Evolutionary conservation across 2,113 vertebrate species (phyloP), one percentile per base, ranked within the genome.

Genomic region (Antigone vipio): DNA sequence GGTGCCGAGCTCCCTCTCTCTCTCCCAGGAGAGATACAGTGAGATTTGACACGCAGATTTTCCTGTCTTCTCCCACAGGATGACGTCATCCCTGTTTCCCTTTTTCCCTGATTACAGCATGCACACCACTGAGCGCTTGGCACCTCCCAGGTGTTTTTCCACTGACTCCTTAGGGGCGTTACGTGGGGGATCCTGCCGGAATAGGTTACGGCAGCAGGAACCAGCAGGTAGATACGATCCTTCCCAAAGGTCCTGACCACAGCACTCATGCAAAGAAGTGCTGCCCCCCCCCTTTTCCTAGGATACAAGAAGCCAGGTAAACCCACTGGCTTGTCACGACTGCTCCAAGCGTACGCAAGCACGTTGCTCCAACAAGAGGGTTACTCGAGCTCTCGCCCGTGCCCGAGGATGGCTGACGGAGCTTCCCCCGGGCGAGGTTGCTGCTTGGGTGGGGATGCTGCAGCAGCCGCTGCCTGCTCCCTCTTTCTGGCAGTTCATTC

Each of bases 241-340:
- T 79, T 73, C 74, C 49, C 42, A 38, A 42, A 50, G 15, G 21
- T 15, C 11, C 15, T 1, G 24, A 32, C 23, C 16, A 5, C 26
- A 13, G 32, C 7, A 8, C 15, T 40, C 19, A 3, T 3, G 23
- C 17, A 52, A 53, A 69, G 24, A 18, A 24, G 17, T 2, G 12
- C 21, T 27, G 38, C 38, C 15, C 9, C 27, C 21, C 6, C 13
- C 2, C 0, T 20, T 68, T 73, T 38, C 45, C 26, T 15, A 2
- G 45, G 26, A 27, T 11, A 4, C n/a, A 45, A 73, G 68, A 30
- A 50, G 1, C 9, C 62, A 35, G 27, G 8, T 13, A 4, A 34
- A 24, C 2, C 18, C n/a, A 1, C 9, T 3, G 3, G 5, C 58
- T 27, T 10, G 12, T 22, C 15, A 3, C 0, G 2, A 13, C 4